phyloP scores from a whole-genome alignment of 2,797 vertebrate species.

The Loris lydekkerianus region DNA sequence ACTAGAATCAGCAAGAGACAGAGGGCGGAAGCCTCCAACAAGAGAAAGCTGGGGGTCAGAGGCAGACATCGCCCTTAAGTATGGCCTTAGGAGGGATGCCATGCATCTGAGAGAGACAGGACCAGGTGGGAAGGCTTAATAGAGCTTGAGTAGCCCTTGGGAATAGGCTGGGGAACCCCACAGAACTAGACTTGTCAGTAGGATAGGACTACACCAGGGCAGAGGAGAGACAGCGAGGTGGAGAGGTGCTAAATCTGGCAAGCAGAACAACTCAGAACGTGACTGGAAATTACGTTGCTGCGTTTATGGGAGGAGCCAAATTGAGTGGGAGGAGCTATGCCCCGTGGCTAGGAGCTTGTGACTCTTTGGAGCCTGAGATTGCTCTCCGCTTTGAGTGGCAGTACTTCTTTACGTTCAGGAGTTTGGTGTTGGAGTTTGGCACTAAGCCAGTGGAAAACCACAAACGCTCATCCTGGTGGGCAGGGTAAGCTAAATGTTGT shows the following conservation, averaged over 20 bases:
- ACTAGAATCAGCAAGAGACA: constrained; percentile 18
- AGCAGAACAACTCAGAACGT: neutral
- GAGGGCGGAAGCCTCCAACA: neutral
- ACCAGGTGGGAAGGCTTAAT: neutral
- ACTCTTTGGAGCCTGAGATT: fast-evolving
- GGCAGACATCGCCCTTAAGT: neutral
- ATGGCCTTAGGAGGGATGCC: neutral
- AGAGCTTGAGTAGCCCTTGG: neutral
- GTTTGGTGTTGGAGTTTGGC: neutral
- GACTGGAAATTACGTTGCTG: neutral
- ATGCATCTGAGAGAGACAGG: neutral
- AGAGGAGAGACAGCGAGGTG: neutral
- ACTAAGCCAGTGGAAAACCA: neutral
- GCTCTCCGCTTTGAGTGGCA: neutral
- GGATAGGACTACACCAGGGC: neutral
- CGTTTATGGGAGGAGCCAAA: neutral
- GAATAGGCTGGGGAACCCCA: neutral
- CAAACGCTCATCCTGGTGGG: neutral
- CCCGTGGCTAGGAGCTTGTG: fast-evolving
- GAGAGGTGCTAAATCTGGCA: neutral
- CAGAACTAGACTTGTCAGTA: fast-evolving
- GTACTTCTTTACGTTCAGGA: neutral
- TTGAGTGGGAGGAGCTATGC: neutral
- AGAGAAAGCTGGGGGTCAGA: neutral
- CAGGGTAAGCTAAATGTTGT: neutral